Evolutionary conservation across 2,888 invertebrate species (phyloP), one percentile per base, ranked within the genome.

Genomic region (Rapana venosa): DNA sequence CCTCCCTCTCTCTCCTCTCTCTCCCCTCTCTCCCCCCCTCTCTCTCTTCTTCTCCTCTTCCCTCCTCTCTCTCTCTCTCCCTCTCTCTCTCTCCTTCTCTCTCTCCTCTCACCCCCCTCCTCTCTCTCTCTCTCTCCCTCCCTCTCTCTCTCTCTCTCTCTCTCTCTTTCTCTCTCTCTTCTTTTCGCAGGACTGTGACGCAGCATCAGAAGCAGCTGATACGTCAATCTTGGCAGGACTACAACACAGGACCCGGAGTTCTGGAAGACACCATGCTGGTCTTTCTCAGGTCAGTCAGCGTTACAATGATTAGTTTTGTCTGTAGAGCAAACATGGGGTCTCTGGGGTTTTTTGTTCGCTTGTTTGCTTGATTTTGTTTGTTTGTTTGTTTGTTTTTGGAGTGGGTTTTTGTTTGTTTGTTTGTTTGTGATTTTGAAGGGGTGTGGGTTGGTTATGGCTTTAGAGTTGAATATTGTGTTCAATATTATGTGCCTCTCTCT

Each of bases 181-280:
- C 22, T 47, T 5, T n/a, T 8, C 11, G 13, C 56, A 58, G 84
- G 5, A 30, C n/a, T 15, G 13, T 84, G 84, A 84, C 84, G 58
- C 11, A 84, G 58, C 58, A 58, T 30, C 84, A 84, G 58, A 58
- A 58, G 30, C 56, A 58, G 30, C 84, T 84, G 84, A 58, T 84
- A 35, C 84, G 56, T n/a, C 56, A 8, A 6, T 84, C 84, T 2
- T 84, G 84, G 84, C 17, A 56, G 36, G 20, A n/a, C 5, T 58
- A 58, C 84, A 84, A 22, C 58, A 84, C 17, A 17, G 84, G 84
- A 4, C 84, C 84, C 0, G 84, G 84, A 17, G 58, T 58, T 8
- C n/a, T 84, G 84, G 56, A 84, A 30, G 58, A 84, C 58, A 58
- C 84, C 4, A 15, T 30, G 4, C 11, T 84, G 13, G 30, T 84